Base-by-base conservation (phyloP, 2,888 invertebrate species). In the Tenthredo amoena region DNA sequence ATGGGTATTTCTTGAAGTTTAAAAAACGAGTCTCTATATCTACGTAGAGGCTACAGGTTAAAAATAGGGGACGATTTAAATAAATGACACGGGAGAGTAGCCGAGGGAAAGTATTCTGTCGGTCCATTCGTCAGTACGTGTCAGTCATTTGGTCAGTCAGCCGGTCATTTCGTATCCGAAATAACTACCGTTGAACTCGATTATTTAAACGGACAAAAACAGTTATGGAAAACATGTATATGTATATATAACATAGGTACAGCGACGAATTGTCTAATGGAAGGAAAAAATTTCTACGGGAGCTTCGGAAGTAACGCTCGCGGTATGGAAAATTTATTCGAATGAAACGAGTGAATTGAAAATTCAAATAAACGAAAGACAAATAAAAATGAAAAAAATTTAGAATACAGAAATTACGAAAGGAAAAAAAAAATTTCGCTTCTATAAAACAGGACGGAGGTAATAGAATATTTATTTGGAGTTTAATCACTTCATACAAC, bases 31-130 rank as follows among this genome's bases (percentile, higher is more conserved):
- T 74, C 10, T 74, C 10, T 43, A 21, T 26, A n/a, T 74, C 21
- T 12, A 74, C 10, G 26, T 21, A 9, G 72, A 10, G 21, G n/a
- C 2, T 74, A 40, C 72, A 74, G 72, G 3, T 74, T 21, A 43
- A 74, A 74, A 74, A 43, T 74, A 74, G 72, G 72, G 21, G 43
- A 43, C 43, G 12, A 74, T 77, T 77, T 77, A n/a, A 55, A 77
- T 50, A 50, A 77, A 31, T 55, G 55, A 77, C 47, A 34, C 34
- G 55, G 12, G 55, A 21, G 47, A 55, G 15, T 26, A 68, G 47
- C 34, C 9, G 55, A 55, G 31, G 77, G 77, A 55, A 77, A 55
- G 55, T 77, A 34, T 50, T 31, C 31, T 26, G 34, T 77, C 77
- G 26, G 74, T 74, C 74, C 21, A 12, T 43, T 40, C 43, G 74